phyloP scores from a whole-genome alignment of 53 echinoderm and acorn worm genomes.

The Temnopleurus reevesii region DNA sequence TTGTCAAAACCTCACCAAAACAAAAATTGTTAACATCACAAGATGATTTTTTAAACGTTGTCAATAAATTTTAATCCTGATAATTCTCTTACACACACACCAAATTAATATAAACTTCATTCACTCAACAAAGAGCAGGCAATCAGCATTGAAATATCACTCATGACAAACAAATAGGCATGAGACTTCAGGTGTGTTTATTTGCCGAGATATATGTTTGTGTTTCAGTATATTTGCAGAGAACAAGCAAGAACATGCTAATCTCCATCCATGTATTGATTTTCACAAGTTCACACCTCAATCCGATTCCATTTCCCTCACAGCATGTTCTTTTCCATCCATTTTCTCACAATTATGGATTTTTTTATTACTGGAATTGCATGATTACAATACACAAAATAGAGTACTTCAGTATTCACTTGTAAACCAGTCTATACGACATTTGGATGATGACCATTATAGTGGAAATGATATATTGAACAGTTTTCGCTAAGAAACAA shows the following conservation, averaged over 20 bases:
- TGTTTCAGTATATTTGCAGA: background rate
- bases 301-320: background rate
- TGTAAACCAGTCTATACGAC: too few species aligned
- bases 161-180: background rate
- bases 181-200: background rate
- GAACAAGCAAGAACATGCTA: background rate
- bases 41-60: too few species aligned
- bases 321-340: background rate
- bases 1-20: too few species aligned
- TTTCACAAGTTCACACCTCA: constrained; percentile 16
- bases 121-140: too few species aligned
- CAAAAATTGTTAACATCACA: too few species aligned
- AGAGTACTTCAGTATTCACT: background rate
- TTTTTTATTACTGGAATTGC: background rate
- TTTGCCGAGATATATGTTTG: background rate
- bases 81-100: too few species aligned
- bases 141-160: background rate
- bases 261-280: background rate
- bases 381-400: background rate
- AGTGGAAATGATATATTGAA: too few species aligned
- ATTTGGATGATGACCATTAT: too few species aligned
- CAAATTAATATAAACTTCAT: too few species aligned
- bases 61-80: too few species aligned
- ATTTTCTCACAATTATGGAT: background rate
- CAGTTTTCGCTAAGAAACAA: too few species aligned